Percentiles rank a stretch among this genome's conserved stretches.
Evolutionary conservation across 2,888 invertebrate species (phyloP).

Genomic region (Andrena camellia): DNA sequence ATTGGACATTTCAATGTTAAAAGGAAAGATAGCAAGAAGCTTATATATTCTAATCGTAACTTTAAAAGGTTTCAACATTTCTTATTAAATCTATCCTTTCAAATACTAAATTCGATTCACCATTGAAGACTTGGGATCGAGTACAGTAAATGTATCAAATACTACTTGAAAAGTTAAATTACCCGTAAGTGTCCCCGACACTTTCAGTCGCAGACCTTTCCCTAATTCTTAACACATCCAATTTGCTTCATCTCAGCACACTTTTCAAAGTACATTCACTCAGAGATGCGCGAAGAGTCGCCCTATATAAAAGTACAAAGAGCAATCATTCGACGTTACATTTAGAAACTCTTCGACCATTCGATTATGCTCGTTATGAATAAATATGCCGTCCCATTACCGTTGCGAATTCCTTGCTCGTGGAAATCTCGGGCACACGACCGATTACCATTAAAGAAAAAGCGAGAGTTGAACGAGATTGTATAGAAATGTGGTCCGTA

Average conservation of each 20-base stretch:
- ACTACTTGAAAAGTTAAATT: background rate
- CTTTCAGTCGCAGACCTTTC: background rate
- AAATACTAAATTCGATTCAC: no score
- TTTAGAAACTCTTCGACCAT: background rate
- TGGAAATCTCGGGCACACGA: background rate
- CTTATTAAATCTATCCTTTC: no score
- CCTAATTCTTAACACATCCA: background rate
- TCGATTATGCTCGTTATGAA: slow-evolving; percentile 16
- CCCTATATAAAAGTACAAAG: slow-evolving; percentile 47
- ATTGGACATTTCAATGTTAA: background rate
- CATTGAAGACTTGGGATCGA: background rate
- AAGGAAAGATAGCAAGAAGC: background rate
- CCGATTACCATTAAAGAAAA: slow-evolving; percentile 5
- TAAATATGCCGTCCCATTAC: slow-evolving; percentile 20
- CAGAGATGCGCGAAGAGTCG: background rate
- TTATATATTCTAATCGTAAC: no score
- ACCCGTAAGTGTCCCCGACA: background rate
- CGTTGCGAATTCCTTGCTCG: background rate
- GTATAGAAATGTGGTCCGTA: slow-evolving; percentile 5
- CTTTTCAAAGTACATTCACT: background rate
- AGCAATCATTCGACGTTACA: slow-evolving; percentile 11
- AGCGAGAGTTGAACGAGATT: slow-evolving; percentile 13
- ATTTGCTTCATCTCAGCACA: slow-evolving; percentile 2
- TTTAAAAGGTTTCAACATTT: no score
- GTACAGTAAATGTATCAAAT: background rate